phyloP scores from a whole-genome alignment of 2,113 vertebrate species.

The Narcine bancroftii region DNA sequence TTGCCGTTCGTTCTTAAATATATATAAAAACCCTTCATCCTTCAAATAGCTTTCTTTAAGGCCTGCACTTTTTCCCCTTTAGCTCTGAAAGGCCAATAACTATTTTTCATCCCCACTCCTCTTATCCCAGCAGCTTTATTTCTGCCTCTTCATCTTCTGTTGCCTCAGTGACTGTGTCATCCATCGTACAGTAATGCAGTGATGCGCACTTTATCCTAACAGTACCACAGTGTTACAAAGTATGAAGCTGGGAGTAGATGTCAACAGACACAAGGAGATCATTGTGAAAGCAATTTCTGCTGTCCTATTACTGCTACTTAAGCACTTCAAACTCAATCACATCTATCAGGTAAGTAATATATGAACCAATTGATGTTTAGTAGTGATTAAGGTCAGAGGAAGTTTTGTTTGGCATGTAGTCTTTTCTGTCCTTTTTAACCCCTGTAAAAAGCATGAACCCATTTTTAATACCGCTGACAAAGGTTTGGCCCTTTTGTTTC shows the following conservation, averaged over 20 bases:
- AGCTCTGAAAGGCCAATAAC: not conserved
- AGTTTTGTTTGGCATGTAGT: not conserved
- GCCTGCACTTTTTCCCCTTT: not conserved
- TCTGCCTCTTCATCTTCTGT: not conserved
- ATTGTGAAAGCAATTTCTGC: slow-evolving; percentile 96
- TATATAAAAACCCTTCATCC: too few relatives aligned
- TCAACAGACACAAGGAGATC: slow-evolving; percentile 96
- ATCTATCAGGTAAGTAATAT: slow-evolving; percentile 75
- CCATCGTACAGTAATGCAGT: not conserved
- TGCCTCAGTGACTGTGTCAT: not conserved
- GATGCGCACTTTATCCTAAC: slow-evolving; percentile 41
- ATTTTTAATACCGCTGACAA: not conserved
- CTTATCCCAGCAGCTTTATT: not conserved
- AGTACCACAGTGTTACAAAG: slow-evolving; percentile 94
- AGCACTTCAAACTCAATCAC: slow-evolving; percentile 96
- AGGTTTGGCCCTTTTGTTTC: not conserved
- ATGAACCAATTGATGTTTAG: not conserved
- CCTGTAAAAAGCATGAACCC: not conserved
- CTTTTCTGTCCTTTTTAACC: not conserved
- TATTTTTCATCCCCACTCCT: not conserved
- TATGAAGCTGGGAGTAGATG: slow-evolving; percentile 96
- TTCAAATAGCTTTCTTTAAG: not conserved
- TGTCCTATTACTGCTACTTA: slow-evolving; percentile 82
- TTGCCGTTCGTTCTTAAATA: too few relatives aligned
- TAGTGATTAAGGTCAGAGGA: too few relatives aligned